Evolutionary conservation across 2,888 invertebrate species (phyloP).

Genomic region (Pristionchus maxplancki): DNA sequence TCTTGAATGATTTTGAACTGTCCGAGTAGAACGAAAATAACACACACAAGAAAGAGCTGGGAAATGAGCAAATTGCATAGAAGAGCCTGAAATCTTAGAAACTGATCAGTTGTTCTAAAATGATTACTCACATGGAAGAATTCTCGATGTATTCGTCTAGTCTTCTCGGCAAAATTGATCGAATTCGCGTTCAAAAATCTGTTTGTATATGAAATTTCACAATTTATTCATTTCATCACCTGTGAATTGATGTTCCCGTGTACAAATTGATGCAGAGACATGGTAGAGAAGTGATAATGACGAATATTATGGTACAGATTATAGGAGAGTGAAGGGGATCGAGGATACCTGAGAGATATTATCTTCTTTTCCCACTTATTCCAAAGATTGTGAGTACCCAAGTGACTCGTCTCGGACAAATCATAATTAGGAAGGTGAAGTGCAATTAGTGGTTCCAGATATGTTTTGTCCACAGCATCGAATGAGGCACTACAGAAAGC

Average conservation of each 20-base stretch:
- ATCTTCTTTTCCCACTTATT: background rate
- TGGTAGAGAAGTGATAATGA: background rate
- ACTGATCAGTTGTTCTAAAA: background rate
- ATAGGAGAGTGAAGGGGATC: slow-evolving; percentile 8
- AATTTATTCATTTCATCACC: background rate
- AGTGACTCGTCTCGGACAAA: background rate
- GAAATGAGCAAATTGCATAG: background rate
- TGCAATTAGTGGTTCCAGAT: background rate
- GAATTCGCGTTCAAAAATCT: background rate
- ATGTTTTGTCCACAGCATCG: background rate
- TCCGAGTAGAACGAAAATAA: background rate
- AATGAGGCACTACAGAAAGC: slow-evolving; percentile 1
- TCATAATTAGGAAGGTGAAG: background rate
- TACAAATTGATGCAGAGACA: background rate
- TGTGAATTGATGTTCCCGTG: background rate
- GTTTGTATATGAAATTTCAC: background rate
- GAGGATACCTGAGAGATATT: background rate
- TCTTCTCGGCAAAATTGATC: background rate
- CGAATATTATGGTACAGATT: background rate
- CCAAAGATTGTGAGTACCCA: background rate
- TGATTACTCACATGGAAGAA: background rate
- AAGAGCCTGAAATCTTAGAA: background rate
- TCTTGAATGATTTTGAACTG: background rate
- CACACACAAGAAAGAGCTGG: slow-evolving; percentile 8
- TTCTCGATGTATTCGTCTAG: background rate